Conservation (phyloP, 2,888 invertebrate species). For the Mythimna albipuncta region DNA sequence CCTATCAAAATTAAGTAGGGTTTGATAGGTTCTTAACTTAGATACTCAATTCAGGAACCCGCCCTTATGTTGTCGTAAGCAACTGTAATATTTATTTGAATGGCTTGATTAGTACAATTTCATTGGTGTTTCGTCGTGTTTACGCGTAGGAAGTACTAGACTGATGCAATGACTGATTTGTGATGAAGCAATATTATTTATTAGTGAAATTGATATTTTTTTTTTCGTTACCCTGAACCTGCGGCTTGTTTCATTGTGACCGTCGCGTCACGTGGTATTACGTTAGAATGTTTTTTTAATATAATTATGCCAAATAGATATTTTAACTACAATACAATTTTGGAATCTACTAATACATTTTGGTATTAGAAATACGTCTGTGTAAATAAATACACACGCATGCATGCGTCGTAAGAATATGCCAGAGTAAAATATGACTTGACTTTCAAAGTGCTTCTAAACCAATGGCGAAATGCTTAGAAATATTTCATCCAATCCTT, state of each 20-base stretch:
- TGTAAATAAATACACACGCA: not conserved
- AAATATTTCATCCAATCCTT: slow-evolving; percentile 49
- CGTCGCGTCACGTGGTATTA: slow-evolving; percentile 28
- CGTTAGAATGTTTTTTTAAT: slow-evolving; percentile 39
- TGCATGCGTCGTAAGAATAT: slow-evolving; percentile 5
- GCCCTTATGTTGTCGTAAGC: slow-evolving; percentile 39
- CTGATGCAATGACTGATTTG: slow-evolving; percentile 89
- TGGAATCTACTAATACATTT: slow-evolving; percentile 28
- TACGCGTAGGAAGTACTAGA: slow-evolving; percentile 80
- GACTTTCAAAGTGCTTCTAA: slow-evolving; percentile 57
- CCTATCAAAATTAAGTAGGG: too few relatives aligned
- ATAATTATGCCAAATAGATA: slow-evolving; percentile 62
- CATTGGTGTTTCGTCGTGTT: slow-evolving; percentile 67
- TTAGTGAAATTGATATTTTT: slow-evolving; percentile 77
- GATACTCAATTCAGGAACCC: too few relatives aligned
- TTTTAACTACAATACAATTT: slow-evolving; percentile 36
- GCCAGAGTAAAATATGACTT: slow-evolving; percentile 16
- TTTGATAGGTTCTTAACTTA: too few relatives aligned
- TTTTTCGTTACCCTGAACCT: slow-evolving; percentile 63
- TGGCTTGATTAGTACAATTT: slow-evolving; percentile 71
- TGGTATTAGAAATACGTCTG: slow-evolving; percentile 19
- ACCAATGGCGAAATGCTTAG: slow-evolving; percentile 58
- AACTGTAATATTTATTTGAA: slow-evolving; percentile 60
- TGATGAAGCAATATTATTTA: slow-evolving; percentile 89
- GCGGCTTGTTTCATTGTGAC: slow-evolving; percentile 49